phyloP scores from a whole-genome alignment of 2,797 vertebrate species.

The Carcharodon carcharias region DNA sequence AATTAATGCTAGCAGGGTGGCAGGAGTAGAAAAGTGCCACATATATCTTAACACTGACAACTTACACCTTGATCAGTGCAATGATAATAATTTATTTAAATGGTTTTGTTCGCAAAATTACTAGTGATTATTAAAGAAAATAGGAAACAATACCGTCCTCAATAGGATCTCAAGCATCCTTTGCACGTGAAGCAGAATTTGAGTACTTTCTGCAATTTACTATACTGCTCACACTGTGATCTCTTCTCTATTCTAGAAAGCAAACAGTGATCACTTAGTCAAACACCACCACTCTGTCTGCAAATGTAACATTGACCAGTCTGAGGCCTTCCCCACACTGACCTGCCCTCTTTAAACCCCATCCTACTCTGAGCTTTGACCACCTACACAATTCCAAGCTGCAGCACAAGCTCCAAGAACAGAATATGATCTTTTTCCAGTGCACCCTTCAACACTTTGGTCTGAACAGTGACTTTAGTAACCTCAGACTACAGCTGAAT shows the following conservation, averaged over 20 bases:
- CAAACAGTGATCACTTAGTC: background rate
- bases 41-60: background rate
- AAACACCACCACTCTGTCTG: background rate
- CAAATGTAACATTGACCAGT: background rate
- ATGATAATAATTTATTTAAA: background rate
- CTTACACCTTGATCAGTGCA: background rate
- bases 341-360: background rate
- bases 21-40: background rate
- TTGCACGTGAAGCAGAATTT: background rate
- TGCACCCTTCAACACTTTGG: too few relatives aligned
- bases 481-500: background rate
- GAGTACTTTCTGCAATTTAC: background rate
- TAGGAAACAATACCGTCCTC: background rate
- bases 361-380: background rate
- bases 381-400: background rate
- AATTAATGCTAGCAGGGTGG: background rate
- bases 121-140: background rate
- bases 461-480: background rate
- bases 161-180: background rate
- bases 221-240: background rate
- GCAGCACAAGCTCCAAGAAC: background rate
- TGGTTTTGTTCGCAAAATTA: background rate
- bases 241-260: background rate
- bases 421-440: background rate
- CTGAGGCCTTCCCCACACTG: background rate